Conservation (phyloP, 2,797 vertebrate species). For the Cetoscarus ocellatus region DNA sequence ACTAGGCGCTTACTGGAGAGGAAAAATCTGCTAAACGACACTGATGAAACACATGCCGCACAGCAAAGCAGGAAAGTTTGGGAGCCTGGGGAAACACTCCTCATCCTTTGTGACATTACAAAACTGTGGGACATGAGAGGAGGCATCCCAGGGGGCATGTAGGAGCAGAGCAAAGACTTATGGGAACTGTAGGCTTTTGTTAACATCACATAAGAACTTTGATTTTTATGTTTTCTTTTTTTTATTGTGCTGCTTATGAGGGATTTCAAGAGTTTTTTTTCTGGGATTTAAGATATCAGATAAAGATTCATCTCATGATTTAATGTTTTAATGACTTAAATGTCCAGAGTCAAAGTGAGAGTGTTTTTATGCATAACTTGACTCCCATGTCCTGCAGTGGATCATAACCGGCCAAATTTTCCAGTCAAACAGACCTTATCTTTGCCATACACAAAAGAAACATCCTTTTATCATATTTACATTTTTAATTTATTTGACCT, state of each 20-base stretch:
- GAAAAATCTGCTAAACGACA: slow-evolving; percentile 78
- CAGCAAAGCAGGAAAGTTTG: slow-evolving; percentile 75
- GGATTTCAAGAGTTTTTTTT: not conserved
- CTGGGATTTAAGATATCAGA: not conserved
- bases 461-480: no score
- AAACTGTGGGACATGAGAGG: slow-evolving; percentile 66
- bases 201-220: slow-evolving; percentile 23
- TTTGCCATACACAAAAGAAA: no score
- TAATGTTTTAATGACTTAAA: not conserved
- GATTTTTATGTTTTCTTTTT: slow-evolving; percentile 2
- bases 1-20: slow-evolving; percentile 78
- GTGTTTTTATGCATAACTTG: slow-evolving; percentile 3
- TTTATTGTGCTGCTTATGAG: not conserved
- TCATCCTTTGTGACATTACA: slow-evolving; percentile 79
- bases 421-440: not conserved
- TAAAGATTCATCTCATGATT: slow-evolving; percentile 4
- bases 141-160: slow-evolving; percentile 54
- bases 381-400: not conserved
- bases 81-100: slow-evolving; percentile 68
- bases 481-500: no score
- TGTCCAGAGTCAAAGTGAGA: slow-evolving; percentile 1
- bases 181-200: slow-evolving; percentile 48
- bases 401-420: not conserved
- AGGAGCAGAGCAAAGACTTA: slow-evolving; percentile 52
- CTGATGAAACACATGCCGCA: slow-evolving; percentile 76